Evolutionary conservation across 2,888 invertebrate species (phyloP), one percentile per base, ranked within the genome.

Genomic region (Andrena bucephala): DNA sequence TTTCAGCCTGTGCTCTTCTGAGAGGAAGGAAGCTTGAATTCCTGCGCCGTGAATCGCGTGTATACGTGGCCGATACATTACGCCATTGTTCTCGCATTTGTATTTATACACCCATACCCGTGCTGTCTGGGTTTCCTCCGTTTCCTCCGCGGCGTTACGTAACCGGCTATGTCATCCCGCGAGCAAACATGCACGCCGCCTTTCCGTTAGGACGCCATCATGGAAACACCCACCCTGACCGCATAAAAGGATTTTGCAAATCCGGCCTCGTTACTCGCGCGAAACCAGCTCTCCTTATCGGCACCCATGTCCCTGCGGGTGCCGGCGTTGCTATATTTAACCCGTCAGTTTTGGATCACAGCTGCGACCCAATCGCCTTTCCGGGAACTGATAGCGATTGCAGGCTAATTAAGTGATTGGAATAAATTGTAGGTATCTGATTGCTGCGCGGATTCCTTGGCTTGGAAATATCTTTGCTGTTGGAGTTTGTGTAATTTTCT

Each of bases 111-210:
- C 60, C 63, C 77, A 54, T 24, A 67, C 69, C 57, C 33, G 72
- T 52, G 71, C 50, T 24, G 78, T 50, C 73, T 70, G 68, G 75
- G 87, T 85, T 57, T 86, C 84, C 84, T 90, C 83, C 79, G 81
- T 79, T 87, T 88, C 82, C 86, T 85, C 52, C 54, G 77, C 63
- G 54, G 36, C 70, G 73, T 89, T 89, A 86, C 70, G 83, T 79
- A 88, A 88, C 87, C 81, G 72, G 54, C 67, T 65, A 85, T 79
- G 75, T 75, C 74, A 81, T 75, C 73, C 72, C 57, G 69, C 67
- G 10, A 81, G 63, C 76, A 63, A 78, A 84, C 75, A 42, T 57
- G 70, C 68, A 75, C 68, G 36, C 48, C 67, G 57, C 65, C 50
- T 76, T 81, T 54, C 74, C 50, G 83, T 84, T 77, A 65, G 52